These are phyloP conservation scores for Anthophora plumipes DNA, from an alignment of 2,888 invertebrate species.

Conservation along the genomic window DNA sequence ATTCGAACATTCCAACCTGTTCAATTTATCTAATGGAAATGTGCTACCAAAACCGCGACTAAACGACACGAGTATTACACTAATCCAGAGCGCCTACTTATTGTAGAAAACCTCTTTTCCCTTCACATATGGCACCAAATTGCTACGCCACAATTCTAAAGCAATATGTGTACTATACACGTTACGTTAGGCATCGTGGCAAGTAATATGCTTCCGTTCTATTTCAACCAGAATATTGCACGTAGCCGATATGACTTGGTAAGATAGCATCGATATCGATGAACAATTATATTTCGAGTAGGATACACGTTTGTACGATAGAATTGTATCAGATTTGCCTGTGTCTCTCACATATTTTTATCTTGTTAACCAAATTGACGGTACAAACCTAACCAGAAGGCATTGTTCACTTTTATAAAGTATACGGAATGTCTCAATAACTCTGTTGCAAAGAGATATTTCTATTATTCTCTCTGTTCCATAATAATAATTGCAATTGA, in stretches of 20 bases:
- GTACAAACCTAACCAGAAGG: too few relatives aligned
- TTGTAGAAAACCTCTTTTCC: not conserved
- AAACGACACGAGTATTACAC: not conserved
- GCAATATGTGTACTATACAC: conserved; percentile 15
- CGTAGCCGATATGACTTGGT: conserved; percentile 14
- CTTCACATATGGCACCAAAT: conserved; percentile 27
- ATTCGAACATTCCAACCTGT: too few relatives aligned
- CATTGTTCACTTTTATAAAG: too few relatives aligned
- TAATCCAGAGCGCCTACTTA: conserved; percentile 17
- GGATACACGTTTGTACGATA: not conserved
- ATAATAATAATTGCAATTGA: too few relatives aligned
- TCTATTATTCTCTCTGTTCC: too few relatives aligned
- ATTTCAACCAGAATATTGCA: conserved; percentile 34
- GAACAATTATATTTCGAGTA: conserved; percentile 22
- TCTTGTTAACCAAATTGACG: not conserved
- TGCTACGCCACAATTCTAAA: conserved; percentile 15
- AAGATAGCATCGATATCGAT: conserved; percentile 22
- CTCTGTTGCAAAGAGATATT: too few relatives aligned
- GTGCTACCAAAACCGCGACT: not conserved
- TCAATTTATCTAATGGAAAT: not conserved
- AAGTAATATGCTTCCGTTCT: conserved; percentile 36
- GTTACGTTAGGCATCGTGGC: conserved; percentile 11
- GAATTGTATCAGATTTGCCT: not conserved
- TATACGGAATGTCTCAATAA: too few relatives aligned
- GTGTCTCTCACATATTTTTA: not conserved